Evolutionary conservation across 1,140 invertebrate genomes (phyloP).

Genomic region (Eciton burchellii): DNA sequence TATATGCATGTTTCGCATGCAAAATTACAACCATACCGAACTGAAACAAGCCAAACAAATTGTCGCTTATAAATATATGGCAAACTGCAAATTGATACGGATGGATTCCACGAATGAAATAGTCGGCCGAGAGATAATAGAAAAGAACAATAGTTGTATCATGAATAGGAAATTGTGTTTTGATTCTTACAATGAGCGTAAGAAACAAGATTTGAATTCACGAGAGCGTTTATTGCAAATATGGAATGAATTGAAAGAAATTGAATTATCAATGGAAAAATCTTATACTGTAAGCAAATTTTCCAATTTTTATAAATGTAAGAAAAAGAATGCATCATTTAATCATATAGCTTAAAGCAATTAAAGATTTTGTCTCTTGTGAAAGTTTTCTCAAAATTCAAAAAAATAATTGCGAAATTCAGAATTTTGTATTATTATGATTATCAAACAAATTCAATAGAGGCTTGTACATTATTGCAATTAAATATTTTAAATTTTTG

Average conservation of each 20-base stretch:
- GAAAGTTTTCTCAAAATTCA: not conserved
- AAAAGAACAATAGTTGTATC: not conserved
- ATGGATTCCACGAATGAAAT: conserved; percentile 66
- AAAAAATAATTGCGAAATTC: not conserved
- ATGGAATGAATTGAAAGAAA: not conserved
- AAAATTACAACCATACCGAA: conserved; percentile 32
- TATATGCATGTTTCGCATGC: conserved; percentile 85
- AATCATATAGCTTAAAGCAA: not conserved
- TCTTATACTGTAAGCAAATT: conserved; percentile 35
- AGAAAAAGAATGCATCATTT: not conserved
- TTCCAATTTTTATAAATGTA: conserved; percentile 8
- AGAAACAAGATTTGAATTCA: conserved; percentile 65
- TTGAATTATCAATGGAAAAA: not conserved
- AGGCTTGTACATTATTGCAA: not conserved
- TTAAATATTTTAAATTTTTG: conserved; percentile 4
- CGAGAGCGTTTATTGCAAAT: conserved; percentile 40
- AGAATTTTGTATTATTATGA: conserved; percentile 25
- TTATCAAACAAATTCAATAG: not conserved
- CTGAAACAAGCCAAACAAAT: conserved; percentile 64
- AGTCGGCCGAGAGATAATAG: conserved; percentile 69
- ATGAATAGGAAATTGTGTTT: conserved; percentile 34
- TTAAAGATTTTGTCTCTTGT: not conserved
- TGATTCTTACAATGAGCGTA: conserved; percentile 80
- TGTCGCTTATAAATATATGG: conserved; percentile 75
- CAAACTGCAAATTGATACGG: conserved; percentile 70